Evolutionary conservation across 2,888 invertebrate genomes (phyloP).

Genomic region (Aleiodes alternator): DNA sequence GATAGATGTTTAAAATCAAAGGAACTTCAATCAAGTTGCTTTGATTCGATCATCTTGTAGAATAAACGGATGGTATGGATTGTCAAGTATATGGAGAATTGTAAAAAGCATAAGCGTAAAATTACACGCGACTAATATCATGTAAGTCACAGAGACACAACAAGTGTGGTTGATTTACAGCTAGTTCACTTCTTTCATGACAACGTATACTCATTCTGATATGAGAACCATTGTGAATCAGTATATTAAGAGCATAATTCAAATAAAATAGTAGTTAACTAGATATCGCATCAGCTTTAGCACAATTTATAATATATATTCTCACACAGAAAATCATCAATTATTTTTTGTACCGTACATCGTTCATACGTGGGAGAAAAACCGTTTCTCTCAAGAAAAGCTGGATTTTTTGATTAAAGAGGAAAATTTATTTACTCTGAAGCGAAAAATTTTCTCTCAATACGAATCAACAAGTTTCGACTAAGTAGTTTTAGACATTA

Average conservation of each 20-base stretch:
- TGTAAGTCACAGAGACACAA: slow-evolving; percentile 38
- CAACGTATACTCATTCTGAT: slow-evolving; percentile 12
- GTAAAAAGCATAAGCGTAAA: slow-evolving; percentile 46
- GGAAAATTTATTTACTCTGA: too few species aligned
- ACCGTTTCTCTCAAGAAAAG: too few species aligned
- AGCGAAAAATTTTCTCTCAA: too few species aligned
- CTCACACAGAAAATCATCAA: too few species aligned
- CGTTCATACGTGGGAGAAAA: slow-evolving; percentile 1
- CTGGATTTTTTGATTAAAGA: too few species aligned
- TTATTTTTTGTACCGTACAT: too few species aligned
- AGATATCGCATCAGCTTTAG: too few species aligned
- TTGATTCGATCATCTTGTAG: slow-evolving; percentile 48
- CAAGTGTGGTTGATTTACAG: slow-evolving; percentile 70
- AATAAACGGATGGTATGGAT: slow-evolving; percentile 21
- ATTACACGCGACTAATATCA: slow-evolving; percentile 54
- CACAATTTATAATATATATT: too few species aligned
- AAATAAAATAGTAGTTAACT: too few species aligned
- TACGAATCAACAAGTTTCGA: neutral
- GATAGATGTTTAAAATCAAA: slow-evolving; percentile 55
- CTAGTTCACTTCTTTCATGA: slow-evolving; percentile 54
- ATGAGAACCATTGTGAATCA: neutral
- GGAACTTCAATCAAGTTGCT: slow-evolving; percentile 73
- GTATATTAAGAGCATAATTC: too few species aligned
- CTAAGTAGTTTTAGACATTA: slow-evolving; percentile 24
- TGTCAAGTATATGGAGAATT: slow-evolving; percentile 38